Conservation (phyloP, 2,113 vertebrate species). For the Danio rerio region DNA sequence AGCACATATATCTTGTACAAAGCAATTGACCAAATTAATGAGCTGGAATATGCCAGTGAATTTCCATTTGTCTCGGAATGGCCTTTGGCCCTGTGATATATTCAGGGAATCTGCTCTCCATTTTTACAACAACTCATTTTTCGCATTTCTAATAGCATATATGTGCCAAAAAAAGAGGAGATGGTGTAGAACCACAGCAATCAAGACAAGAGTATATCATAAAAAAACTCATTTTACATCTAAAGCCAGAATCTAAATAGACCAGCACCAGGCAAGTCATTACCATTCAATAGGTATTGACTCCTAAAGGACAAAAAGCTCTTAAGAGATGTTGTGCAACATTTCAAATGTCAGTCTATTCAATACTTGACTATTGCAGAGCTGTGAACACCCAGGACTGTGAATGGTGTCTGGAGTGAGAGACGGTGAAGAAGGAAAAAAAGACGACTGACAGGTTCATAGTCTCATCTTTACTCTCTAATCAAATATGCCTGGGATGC, state of each 20-base stretch:
- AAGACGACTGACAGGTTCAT: constrained; percentile 3
- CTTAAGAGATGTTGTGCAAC: constrained; percentile 29
- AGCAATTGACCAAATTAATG: constrained; percentile 46
- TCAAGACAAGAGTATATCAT: not conserved
- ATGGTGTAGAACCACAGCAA: not conserved
- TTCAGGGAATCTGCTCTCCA: not conserved
- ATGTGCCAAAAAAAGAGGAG: not conserved
- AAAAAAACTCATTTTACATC: not conserved
- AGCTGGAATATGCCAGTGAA: constrained; percentile 42
- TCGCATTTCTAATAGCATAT: not conserved
- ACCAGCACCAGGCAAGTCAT: not conserved
- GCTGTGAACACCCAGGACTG: constrained; percentile 12
- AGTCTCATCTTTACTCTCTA: constrained; percentile 39
- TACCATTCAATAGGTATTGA: constrained; percentile 30
- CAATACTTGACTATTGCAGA: constrained; percentile 9
- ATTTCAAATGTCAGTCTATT: constrained; percentile 35
- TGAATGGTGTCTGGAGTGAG: constrained; percentile 32
- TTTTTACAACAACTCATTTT: constrained; percentile 21
- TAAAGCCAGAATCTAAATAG: not conserved
- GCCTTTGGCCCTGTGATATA: constrained; percentile 23
- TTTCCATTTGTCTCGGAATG: constrained; percentile 39
- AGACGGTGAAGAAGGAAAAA: not conserved
- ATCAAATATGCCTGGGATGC: constrained; percentile 52
- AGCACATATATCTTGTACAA: constrained; percentile 38
- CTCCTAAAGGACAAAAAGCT: not conserved